These are phyloP conservation scores for Brachyistius frenatus DNA, from an alignment of 2,113 vertebrate species.

Conservation along the genomic window DNA sequence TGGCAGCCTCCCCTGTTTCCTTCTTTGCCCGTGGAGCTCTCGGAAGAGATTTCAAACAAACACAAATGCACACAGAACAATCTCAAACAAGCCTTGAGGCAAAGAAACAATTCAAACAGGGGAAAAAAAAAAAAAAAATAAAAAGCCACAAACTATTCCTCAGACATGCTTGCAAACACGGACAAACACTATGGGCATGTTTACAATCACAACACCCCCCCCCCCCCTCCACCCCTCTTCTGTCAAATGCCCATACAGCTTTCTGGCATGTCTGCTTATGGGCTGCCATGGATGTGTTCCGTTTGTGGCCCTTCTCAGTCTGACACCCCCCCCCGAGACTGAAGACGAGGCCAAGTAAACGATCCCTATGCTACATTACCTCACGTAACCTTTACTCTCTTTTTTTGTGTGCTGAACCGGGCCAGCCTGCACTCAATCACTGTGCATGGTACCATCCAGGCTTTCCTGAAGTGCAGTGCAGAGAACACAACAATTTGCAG, in stretches of 20 bases:
- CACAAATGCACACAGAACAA: conserved; percentile 42
- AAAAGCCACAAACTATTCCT: conserved; percentile 21
- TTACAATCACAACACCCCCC: not conserved
- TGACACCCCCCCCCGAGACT: not conserved
- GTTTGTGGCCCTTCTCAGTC: conserved; percentile 1
- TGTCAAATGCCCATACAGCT: not conserved
- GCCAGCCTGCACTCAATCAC: not conserved
- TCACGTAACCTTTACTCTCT: conserved; percentile 38
- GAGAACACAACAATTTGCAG: not conserved
- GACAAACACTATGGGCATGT: conserved; percentile 10
- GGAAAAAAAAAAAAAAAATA: not conserved
- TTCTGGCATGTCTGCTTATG: not conserved
- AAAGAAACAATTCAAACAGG: conserved; percentile 36
- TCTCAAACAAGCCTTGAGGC: conserved; percentile 48
- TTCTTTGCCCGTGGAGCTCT: conserved; percentile 32
- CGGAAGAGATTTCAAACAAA: conserved; percentile 62
- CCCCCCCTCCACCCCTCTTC: not conserved
- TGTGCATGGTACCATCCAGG: not conserved
- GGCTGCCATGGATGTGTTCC: conserved; percentile 5
- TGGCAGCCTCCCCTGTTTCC: conserved; percentile 42
- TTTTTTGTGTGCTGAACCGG: conserved; percentile 1
- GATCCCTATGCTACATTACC: conserved; percentile 2
- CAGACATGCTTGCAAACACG: conserved; percentile 1
- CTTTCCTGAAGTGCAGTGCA: conserved; percentile 5
- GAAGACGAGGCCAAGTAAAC: conserved; percentile 17